These are phyloP conservation scores for Zaprionus lachaisei DNA, from an alignment of 1,140 invertebrate genomes.

Conservation along the genomic window DNA sequence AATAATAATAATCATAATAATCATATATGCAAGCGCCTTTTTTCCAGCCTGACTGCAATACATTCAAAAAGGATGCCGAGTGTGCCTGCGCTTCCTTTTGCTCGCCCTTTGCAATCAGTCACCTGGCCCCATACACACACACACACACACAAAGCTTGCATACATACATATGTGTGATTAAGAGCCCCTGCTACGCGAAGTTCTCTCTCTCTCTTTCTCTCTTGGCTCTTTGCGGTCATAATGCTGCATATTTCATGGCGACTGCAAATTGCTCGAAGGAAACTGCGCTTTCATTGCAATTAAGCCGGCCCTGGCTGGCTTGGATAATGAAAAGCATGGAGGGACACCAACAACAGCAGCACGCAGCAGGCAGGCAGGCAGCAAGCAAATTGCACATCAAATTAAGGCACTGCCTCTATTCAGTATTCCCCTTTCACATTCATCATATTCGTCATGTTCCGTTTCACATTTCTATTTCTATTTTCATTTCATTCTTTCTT, in stretches of 20 bases:
- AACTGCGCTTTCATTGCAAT: slow-evolving; percentile 77
- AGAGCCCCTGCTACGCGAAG: slow-evolving; percentile 36
- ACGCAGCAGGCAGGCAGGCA: background rate
- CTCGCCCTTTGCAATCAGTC: slow-evolving; percentile 51
- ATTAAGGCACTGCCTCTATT: slow-evolving; percentile 35
- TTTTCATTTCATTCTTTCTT: slow-evolving; percentile 3
- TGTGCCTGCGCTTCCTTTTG: background rate
- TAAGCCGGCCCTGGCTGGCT: slow-evolving; percentile 60
- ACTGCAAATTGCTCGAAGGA: slow-evolving; percentile 71
- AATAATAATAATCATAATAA: slow-evolving; percentile 31
- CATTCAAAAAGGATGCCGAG: slow-evolving; percentile 33
- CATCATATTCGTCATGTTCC: background rate
- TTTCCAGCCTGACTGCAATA: background rate
- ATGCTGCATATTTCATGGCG: slow-evolving; percentile 60
- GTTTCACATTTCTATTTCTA: slow-evolving; percentile 3
- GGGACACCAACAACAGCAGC: slow-evolving; percentile 21
- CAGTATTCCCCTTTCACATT: background rate
- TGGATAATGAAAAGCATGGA: slow-evolving; percentile 67
- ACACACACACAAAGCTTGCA: slow-evolving; percentile 52
- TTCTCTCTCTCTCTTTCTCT: background rate
- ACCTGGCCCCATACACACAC: slow-evolving; percentile 36
- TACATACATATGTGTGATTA: slow-evolving; percentile 73
- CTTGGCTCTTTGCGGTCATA: slow-evolving; percentile 34
- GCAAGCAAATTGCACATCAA: slow-evolving; percentile 23
- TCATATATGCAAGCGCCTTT: slow-evolving; percentile 25